Evolutionary conservation across 2,113 vertebrate genomes (phyloP).

Genomic region (Melanotaenia duboulayi): DNA sequence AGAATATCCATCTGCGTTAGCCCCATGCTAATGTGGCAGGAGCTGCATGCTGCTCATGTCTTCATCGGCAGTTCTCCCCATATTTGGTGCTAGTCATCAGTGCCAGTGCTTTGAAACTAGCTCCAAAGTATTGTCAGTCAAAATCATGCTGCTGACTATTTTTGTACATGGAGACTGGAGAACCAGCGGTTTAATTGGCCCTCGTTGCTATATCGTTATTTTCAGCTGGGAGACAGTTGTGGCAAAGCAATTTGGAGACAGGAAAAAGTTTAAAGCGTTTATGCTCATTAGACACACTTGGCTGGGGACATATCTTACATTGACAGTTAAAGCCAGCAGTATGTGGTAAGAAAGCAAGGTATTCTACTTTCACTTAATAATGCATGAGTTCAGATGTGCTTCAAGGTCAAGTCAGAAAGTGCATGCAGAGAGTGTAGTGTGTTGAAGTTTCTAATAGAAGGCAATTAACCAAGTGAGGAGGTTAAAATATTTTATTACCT

Average conservation of each 20-base stretch:
- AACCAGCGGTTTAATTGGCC: constrained; percentile 67
- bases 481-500: constrained; percentile 41
- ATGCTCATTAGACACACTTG: constrained; percentile 66
- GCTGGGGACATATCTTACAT: constrained; percentile 44
- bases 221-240: constrained; percentile 67
- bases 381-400: constrained; percentile 71
- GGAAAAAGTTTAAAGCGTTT: constrained; percentile 70
- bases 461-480: constrained; percentile 66
- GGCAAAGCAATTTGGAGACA: constrained; percentile 52
- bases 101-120: constrained; percentile 67
- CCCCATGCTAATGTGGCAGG: constrained; percentile 54
- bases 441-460: constrained; percentile 64
- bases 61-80: constrained; percentile 53
- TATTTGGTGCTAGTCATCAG: constrained; percentile 62
- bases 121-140: constrained; percentile 73
- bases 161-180: constrained; percentile 55
- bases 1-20: constrained; percentile 51
- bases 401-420: constrained; percentile 68
- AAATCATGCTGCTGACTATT: constrained; percentile 59
- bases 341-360: constrained; percentile 63
- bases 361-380: constrained; percentile 72
- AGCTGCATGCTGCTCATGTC: constrained; percentile 53
- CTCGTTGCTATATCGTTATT: constrained; percentile 58
- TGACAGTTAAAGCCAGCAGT: constrained; percentile 64
- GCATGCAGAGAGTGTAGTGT: constrained; percentile 28